Evolutionary conservation across 2,888 invertebrate genomes (phyloP).

Genomic region (Conchocele bisecta): DNA sequence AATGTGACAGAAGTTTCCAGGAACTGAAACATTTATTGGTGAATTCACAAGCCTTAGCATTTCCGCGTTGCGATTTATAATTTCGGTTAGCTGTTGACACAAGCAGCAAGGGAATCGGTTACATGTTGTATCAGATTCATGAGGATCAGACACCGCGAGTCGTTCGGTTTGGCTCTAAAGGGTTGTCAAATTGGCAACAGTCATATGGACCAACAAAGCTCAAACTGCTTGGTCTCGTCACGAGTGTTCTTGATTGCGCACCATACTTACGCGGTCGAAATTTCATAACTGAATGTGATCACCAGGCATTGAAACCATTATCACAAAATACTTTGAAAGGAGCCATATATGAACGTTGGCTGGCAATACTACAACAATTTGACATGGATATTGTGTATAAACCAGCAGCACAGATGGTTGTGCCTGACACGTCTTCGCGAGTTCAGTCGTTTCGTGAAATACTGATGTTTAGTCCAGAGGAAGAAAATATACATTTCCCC

Average conservation of each 20-base stretch:
- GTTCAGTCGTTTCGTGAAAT: neutral
- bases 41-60: slow-evolving; percentile 47
- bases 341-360: slow-evolving; percentile 50
- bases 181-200: slow-evolving; percentile 34
- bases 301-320: slow-evolving; percentile 18
- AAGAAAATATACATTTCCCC: slow-evolving; percentile 29
- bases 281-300: slow-evolving; percentile 8
- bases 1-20: slow-evolving; percentile 27
- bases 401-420: slow-evolving; percentile 29
- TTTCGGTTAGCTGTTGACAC: slow-evolving; percentile 55
- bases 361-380: slow-evolving; percentile 48
- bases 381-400: slow-evolving; percentile 43
- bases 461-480: slow-evolving; percentile 20
- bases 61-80: slow-evolving; percentile 45
- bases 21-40: slow-evolving; percentile 29
- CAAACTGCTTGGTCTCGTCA: slow-evolving; percentile 44
- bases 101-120: slow-evolving; percentile 42
- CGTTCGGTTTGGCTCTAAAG: slow-evolving; percentile 30
- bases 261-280: neutral
- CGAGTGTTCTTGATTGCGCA: slow-evolving; percentile 11
- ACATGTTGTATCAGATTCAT: slow-evolving; percentile 55
- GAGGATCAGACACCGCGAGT: slow-evolving; percentile 14
- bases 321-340: slow-evolving; percentile 38
- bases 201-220: slow-evolving; percentile 49
- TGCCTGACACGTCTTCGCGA: slow-evolving; percentile 21